A percentile compares a stretch with the other conserved stretches of the same genome.
These are phyloP conservation scores for Caenorhabditis afra DNA, from an alignment of 2,888 invertebrate genomes.

Conservation along the genomic window DNA sequence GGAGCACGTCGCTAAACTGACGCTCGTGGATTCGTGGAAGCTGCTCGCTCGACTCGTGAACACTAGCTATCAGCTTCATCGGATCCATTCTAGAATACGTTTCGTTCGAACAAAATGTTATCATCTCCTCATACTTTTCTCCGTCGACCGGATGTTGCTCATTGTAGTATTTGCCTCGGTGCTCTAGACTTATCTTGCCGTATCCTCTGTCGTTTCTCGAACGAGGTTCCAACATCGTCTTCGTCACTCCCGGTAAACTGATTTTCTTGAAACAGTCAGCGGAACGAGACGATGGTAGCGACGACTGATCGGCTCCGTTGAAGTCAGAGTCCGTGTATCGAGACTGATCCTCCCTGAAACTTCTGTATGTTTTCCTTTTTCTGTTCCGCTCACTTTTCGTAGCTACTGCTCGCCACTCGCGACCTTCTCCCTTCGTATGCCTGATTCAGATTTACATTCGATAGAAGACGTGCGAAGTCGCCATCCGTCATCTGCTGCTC, in stretches of 20 bases:
- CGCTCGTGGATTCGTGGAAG: constrained; percentile 36
- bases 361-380: too few relatives aligned
- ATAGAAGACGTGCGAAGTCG: constrained; percentile 10
- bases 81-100: constrained; percentile 38
- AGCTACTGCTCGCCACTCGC: constrained; percentile 18
- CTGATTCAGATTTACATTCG: constrained; percentile 19
- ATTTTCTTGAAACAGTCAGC: constrained; percentile 23
- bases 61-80: constrained; percentile 35
- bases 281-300: constrained; percentile 10
- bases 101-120: too few relatives aligned
- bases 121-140: too few relatives aligned
- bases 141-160: neutral
- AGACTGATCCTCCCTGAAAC: constrained; percentile 25
- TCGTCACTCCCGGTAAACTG: constrained; percentile 7
- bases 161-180: neutral
- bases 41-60: constrained; percentile 32
- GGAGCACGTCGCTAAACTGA: constrained; percentile 37
- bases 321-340: constrained; percentile 23
- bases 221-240: constrained; percentile 50
- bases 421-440: constrained; percentile 31
- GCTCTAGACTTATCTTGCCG: constrained; percentile 30
- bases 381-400: constrained; percentile 19
- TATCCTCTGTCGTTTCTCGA: constrained; percentile 8
- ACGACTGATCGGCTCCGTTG: neutral
- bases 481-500: constrained; percentile 14